A percentile compares a stretch with the other conserved stretches of the same genome.
Conservation (phyloP, 1,140 invertebrate species). For the Drosophila pseudoobscura region DNA sequence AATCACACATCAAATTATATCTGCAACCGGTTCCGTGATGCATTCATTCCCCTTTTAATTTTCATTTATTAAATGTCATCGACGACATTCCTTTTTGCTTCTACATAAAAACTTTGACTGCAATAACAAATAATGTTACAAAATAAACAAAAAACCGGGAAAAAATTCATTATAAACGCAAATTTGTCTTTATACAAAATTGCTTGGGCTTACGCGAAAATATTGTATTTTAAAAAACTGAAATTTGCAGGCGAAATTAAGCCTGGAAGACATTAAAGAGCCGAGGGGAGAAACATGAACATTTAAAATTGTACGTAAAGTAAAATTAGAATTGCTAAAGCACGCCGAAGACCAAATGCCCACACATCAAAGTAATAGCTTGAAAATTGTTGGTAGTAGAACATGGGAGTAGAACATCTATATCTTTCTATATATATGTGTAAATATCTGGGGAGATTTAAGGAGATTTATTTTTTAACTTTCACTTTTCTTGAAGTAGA, state of each 20-base stretch:
- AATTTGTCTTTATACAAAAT: slow-evolving; percentile 81
- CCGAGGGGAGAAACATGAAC: slow-evolving; percentile 4
- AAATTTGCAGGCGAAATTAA: slow-evolving; percentile 18
- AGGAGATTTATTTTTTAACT: slow-evolving; percentile 23
- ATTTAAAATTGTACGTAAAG: slow-evolving; percentile 76
- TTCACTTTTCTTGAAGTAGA: slow-evolving; percentile 70
- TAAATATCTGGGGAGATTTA: no score
- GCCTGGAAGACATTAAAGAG: slow-evolving; percentile 50
- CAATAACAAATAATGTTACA: neutral
- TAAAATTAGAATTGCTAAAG: slow-evolving; percentile 79
- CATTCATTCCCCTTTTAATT: no score
- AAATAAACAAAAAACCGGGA: slow-evolving; percentile 18
- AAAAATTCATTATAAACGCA: slow-evolving; percentile 65
- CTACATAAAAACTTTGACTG: slow-evolving; percentile 55
- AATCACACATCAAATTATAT: no score
- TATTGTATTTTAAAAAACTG: slow-evolving; percentile 36
- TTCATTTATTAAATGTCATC: slow-evolving; percentile 26
- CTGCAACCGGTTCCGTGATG: no score
- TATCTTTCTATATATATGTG: slow-evolving; percentile 43
- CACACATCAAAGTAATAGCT: slow-evolving; percentile 76
- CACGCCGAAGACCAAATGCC: slow-evolving; percentile 70
- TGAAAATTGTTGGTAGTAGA: slow-evolving; percentile 78
- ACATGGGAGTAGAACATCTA: slow-evolving; percentile 69
- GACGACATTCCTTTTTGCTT: neutral
- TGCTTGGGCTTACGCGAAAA: slow-evolving; percentile 69